Conservation (phyloP, 2,797 vertebrate genomes). For the Chaetodon trifasciatus region DNA sequence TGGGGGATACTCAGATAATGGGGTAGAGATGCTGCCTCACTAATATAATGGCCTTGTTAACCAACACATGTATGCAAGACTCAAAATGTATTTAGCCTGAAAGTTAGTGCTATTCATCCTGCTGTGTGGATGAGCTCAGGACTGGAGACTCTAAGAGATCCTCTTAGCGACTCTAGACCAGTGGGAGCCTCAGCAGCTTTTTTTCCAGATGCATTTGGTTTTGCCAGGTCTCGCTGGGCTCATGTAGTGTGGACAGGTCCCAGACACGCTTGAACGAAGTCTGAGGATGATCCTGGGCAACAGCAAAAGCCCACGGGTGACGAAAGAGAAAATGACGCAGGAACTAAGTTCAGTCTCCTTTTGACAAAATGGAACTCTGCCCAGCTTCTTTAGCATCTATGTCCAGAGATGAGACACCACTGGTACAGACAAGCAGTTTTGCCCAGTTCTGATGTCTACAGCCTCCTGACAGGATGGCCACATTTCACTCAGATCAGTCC, state of each 20-base stretch:
- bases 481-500: conserved; percentile 7
- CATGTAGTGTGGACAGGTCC: neutral
- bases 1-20: no score
- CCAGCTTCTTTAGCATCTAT: neutral
- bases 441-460: neutral
- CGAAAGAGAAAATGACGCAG: conserved; percentile 34
- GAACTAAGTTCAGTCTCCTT: conserved; percentile 9
- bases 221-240: conserved; percentile 2
- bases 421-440: neutral
- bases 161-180: conserved; percentile 9
- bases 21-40: neutral
- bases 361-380: neutral
- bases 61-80: conserved; percentile 11
- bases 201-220: conserved; percentile 25
- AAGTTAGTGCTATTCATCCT: conserved; percentile 9
- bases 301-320: conserved; percentile 10
- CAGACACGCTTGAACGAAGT: conserved; percentile 38
- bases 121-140: conserved; percentile 33
- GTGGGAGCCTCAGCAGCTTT: conserved; percentile 9
- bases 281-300: conserved; percentile 21
- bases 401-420: conserved; percentile 1
- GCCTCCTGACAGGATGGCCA: conserved; percentile 7
- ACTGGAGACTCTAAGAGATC: conserved; percentile 14
- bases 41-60: neutral
- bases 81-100: neutral